Base-by-base conservation (phyloP, 2,888 invertebrate species). In the Metacarcinus magister region DNA sequence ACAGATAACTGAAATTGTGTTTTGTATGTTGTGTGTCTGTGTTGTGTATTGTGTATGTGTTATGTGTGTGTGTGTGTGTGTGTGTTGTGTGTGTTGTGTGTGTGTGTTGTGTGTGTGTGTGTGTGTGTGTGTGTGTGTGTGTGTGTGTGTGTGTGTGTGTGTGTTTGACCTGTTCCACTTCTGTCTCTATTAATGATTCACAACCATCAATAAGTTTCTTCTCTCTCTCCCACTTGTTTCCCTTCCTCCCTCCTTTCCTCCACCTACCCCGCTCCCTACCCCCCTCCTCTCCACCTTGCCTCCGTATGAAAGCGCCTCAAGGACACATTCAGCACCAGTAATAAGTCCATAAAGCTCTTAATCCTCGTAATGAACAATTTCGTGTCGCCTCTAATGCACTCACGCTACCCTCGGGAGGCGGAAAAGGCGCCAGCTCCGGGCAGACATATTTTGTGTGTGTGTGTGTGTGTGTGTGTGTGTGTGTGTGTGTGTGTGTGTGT, bases 1-100 rank as follows among this genome's bases (percentile, higher is more conserved):
- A 67, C 67, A n/a, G 67, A 67, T 67, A 67, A 67, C 67, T n/a
- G 67, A 67, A n/a, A 67, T 67, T 67, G 67, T 67, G 67, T 67
- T 54, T 54, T 54, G 54, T 54, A 16, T 54, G 54, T 54, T 16
- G 54, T 54, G 54, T 54, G 54, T 16, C 8, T 54, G 54, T 54
- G 0, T 8, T 16, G 54, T 54, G 54, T 54, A 54, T 54, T 54
- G n/a, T 23, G 67, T n/a, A n/a, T 67, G 4, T n/a, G 67, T 67
- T 67, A n/a, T 67, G 67, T 67, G 67, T 67, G 67, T 67, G 67
- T 67, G 67, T 67, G 67, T 67, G 67, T 67, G 67, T 67, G 67
- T 67, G 67, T 67, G 67, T 67, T 67, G 67, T 67, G 67, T 67
- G 67, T 67, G 67, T 67, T 54, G 54, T 54, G 54, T 54, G 54